phyloP scores from a whole-genome alignment of 2,113 vertebrate genomes.

The Takifugu bimaculatus region DNA sequence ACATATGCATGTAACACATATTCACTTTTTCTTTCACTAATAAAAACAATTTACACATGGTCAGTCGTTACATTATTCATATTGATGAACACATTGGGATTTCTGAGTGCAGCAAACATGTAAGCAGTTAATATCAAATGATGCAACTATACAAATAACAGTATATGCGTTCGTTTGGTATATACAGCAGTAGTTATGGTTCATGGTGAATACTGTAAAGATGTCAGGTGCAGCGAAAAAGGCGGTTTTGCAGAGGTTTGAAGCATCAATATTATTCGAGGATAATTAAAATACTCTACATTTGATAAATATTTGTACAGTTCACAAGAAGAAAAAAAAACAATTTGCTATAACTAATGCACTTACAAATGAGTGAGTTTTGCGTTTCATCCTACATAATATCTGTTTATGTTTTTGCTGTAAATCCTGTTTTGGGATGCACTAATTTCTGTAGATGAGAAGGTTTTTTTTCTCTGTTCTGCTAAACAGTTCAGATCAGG shows the following conservation, averaged over 20 bases:
- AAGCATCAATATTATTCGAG: constrained; percentile 38
- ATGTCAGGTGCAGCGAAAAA: constrained; percentile 27
- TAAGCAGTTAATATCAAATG: constrained; percentile 53
- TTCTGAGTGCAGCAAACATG: constrained; percentile 46
- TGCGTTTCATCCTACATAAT: constrained; percentile 17
- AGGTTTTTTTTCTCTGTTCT: constrained; percentile 30
- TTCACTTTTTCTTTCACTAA: constrained; percentile 36
- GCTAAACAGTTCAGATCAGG: constrained; percentile 30
- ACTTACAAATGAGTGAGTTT: constrained; percentile 22
- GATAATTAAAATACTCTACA: constrained; percentile 55
- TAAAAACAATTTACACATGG: constrained; percentile 51
- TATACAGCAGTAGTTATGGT: constrained; percentile 73
- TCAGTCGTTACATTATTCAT: constrained; percentile 47
- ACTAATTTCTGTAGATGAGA: constrained; percentile 34
- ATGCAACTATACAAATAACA: constrained; percentile 30
- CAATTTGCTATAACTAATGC: constrained; percentile 22
- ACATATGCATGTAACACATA: constrained; percentile 49
- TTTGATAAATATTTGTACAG: constrained; percentile 71
- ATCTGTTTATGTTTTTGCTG: constrained; percentile 28
- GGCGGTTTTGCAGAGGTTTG: constrained; percentile 39
- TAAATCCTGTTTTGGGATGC: constrained; percentile 30
- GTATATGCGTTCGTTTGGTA: constrained; percentile 55
- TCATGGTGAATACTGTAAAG: constrained; percentile 49
- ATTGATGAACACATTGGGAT: constrained; percentile 47
- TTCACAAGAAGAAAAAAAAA: constrained; percentile 56